Conservation (phyloP, 2,113 vertebrate genomes). For the Odocoileus virginianus region DNA sequence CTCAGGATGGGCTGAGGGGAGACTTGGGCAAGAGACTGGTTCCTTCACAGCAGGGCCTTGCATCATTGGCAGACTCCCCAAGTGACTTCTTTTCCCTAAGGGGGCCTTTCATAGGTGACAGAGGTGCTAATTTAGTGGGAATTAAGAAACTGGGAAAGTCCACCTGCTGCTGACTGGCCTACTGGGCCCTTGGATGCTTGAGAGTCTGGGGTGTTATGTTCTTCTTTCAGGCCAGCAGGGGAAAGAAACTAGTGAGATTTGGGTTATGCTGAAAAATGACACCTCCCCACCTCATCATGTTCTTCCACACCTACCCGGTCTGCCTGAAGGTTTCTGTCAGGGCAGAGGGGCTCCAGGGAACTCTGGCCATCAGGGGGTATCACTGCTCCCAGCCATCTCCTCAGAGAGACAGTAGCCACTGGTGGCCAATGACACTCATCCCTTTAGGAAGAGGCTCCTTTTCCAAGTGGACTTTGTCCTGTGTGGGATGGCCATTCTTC, state of each 20-base stretch:
- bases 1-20: no score
- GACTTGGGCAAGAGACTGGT: not conserved
- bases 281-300: rapidly evolving
- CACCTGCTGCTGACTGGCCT: not conserved
- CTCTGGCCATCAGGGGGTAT: not conserved
- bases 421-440: not conserved
- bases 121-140: not conserved
- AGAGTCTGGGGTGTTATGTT: not conserved
- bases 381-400: not conserved
- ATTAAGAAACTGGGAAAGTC: not conserved
- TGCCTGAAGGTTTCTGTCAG: not conserved
- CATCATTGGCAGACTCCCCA: not conserved
- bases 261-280: not conserved
- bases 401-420: not conserved
- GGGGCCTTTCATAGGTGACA: not conserved
- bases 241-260: not conserved
- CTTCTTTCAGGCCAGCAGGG: not conserved
- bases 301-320: no score
- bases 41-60: not conserved
- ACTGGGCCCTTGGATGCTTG: not conserved
- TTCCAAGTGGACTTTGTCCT: not conserved
- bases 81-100: not conserved
- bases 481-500: not conserved
- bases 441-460: not conserved
- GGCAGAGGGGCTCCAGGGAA: not conserved